phyloP scores from a whole-genome alignment of 2,113 vertebrate genomes.

The Aleadryas rufinucha region DNA sequence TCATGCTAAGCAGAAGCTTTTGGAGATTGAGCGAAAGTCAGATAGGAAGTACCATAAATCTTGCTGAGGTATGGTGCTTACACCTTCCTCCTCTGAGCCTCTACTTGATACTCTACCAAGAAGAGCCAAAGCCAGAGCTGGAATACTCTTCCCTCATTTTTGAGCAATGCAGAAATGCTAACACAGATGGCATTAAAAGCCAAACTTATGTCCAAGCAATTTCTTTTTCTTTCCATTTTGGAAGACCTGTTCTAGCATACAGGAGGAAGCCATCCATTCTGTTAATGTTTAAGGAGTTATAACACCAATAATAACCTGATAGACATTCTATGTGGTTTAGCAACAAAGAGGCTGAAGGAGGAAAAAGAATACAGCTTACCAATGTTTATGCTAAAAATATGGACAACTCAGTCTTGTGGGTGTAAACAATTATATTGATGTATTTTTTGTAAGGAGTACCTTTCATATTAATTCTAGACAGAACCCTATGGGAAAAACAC shows the following conservation, averaged over 20 bases:
- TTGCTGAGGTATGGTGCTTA: neutral
- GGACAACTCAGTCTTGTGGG: neutral
- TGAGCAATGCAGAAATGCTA: neutral
- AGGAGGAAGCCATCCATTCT: neutral
- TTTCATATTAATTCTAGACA: neutral
- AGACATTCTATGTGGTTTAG: neutral
- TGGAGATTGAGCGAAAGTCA: neutral
- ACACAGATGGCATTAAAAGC: neutral
- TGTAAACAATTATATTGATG: neutral
- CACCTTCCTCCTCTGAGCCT: neutral
- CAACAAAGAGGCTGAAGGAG: neutral
- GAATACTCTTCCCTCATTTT: neutral
- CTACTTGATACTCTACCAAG: neutral
- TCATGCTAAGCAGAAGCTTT: neutral
- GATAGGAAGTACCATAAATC: neutral
- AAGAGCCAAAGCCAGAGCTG: neutral
- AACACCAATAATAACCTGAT: neutral
- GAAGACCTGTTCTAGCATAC: neutral
- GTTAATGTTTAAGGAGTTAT: neutral
- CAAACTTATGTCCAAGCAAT: neutral
- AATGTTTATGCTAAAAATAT: neutral
- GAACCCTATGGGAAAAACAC: fast-evolving
- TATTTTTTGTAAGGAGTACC: neutral
- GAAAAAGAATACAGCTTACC: neutral
- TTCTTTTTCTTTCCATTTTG: neutral